Evolutionary conservation across 1,140 invertebrate genomes (phyloP).

Genomic region (Druon quercuslanigerum): DNA sequence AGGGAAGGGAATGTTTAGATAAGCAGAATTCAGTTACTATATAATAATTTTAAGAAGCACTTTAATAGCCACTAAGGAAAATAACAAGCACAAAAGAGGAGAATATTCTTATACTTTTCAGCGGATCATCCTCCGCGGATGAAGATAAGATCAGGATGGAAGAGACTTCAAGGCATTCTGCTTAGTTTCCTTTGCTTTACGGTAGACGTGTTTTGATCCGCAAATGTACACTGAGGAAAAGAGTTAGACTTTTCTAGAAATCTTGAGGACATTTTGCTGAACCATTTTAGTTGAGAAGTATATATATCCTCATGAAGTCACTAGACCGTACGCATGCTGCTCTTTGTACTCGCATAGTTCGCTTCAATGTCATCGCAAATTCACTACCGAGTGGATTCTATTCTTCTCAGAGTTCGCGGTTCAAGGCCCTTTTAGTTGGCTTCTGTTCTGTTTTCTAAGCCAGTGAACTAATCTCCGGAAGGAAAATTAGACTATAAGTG

Average conservation of each 20-base stretch:
- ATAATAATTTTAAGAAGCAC: no score
- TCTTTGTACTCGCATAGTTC: not conserved
- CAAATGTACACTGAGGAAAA: not conserved
- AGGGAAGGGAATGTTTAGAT: no score
- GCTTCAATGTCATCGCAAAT: not conserved
- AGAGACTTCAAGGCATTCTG: not conserved
- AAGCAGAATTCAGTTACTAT: no score
- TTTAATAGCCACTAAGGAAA: no score
- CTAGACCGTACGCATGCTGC: not conserved
- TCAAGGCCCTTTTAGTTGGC: no score
- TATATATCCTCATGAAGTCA: not conserved
- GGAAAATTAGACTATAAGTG: no score
- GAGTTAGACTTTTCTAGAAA: not conserved
- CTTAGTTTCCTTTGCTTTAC: not conserved
- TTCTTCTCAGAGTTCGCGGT: not conserved
- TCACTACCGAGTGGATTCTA: not conserved
- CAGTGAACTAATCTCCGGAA: no score
- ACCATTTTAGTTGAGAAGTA: not conserved
- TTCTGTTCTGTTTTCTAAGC: no score
- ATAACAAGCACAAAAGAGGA: no score
- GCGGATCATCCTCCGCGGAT: not conserved
- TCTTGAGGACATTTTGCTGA: not conserved
- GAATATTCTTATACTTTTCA: not conserved
- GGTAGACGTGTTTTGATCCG: constrained; percentile 1
- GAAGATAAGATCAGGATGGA: not conserved